Conservation (phyloP, 2,888 invertebrate species). For the Hybos culiciformis region DNA sequence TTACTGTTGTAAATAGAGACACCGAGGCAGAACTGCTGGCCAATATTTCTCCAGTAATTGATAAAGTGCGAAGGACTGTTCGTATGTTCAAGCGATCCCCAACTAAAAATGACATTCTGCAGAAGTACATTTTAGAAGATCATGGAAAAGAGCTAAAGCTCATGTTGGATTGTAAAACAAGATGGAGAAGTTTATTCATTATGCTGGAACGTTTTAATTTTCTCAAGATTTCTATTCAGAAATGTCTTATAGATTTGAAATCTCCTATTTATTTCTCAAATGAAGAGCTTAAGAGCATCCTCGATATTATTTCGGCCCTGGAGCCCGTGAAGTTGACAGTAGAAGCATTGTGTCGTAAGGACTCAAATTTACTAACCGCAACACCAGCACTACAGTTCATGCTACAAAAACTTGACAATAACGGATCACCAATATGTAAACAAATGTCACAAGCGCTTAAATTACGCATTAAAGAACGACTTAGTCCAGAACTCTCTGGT, state of each 20-base stretch:
- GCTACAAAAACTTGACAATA: neutral
- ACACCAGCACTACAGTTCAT: neutral
- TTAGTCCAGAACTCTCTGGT: constrained; percentile 1
- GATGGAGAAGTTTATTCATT: neutral
- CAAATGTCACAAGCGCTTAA: neutral
- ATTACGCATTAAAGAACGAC: neutral
- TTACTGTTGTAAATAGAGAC: constrained; percentile 2
- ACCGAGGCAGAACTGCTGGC: constrained; percentile 1
- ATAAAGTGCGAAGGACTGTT: constrained; percentile 1
- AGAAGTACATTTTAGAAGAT: neutral
- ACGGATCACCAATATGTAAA: neutral
- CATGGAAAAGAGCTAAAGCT: neutral
- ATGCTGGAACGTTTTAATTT: constrained; percentile 1
- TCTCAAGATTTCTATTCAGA: constrained; percentile 2
- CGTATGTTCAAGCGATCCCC: neutral
- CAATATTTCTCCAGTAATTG: constrained; percentile 2
- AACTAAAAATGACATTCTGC: neutral
- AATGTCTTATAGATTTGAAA: constrained; percentile 3
- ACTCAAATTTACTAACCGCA: neutral
- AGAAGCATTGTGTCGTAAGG: neutral
- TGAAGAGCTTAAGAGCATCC: neutral
- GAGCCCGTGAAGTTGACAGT: neutral
- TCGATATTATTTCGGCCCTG: neutral
- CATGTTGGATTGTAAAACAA: neutral
- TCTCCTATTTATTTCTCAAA: neutral